Evolutionary conservation across 2,113 vertebrate species (phyloP), one percentile per base, ranked within the genome.

Genomic region (Suricata suricatta): DNA sequence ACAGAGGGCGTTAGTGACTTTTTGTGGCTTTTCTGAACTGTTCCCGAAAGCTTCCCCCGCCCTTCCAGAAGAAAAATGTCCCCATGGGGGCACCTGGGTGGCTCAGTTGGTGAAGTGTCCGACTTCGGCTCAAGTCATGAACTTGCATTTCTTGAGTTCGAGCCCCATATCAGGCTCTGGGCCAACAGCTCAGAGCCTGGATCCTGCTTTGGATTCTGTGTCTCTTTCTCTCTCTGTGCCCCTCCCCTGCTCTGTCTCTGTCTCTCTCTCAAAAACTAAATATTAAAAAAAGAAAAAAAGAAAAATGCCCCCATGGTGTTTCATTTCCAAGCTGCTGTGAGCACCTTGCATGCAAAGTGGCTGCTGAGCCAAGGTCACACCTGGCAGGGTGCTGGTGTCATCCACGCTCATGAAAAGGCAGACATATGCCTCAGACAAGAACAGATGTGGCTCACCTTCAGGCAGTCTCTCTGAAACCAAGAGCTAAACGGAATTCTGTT

Each of bases 21-120:
- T 41, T n/a, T 35, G 88, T 87, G 72, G 54, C 91, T 93, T 95
- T 93, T 69, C 50, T 82, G 44, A 74, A 92, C 35, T 80, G 52
- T 54, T 92, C 35, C 72, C 86, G 66, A 47, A 89, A 79, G 52
- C 66, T 93, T 96, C 38, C 47, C 21, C 54, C 41, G 41, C 41
- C 88, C 29, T 95, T 85, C 35, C n/a, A 27, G 44, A 76, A 91
- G 35, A 88, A 72, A 44, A 83, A 82, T 74, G 68, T 9, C 31
- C 14, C 41, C 4, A 33, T 14, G 38, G n/a, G 50, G 50, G 50
- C 50, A 50, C 50, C 50, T 50, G 50, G 50, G 50, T 50, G 50
- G 50, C 50, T 50, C 50, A 50, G 50, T 12, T 12, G 11, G 50
- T 50, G 11, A 50, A 50, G 50, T 47, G 50, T 50, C 50, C 50